A percentile compares a stretch with the other conserved stretches of the same genome.
These are phyloP conservation scores for Sturnira hondurensis DNA, from an alignment of 2,113 vertebrate species.

Conservation along the genomic window DNA sequence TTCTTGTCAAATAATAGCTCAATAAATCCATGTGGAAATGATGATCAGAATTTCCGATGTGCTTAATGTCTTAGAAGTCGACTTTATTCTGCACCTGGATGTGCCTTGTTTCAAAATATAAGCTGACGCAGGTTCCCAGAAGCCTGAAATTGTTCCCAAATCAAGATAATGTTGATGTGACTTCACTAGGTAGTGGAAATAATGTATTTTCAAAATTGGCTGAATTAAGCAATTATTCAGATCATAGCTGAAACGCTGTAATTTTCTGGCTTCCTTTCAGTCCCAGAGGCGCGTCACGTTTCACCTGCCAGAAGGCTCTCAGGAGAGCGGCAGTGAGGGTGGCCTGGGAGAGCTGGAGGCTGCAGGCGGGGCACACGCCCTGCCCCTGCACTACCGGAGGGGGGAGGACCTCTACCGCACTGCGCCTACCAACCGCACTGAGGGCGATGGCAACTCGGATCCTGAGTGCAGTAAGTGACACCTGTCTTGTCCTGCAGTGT, in stretches of 20 bases:
- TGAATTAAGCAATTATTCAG: slow-evolving; percentile 64
- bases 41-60: slow-evolving; percentile 62
- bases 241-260: slow-evolving; percentile 70
- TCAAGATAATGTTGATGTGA: slow-evolving; percentile 51
- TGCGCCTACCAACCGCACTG: slow-evolving; percentile 93
- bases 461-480: slow-evolving; percentile 95
- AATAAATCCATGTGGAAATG: slow-evolving; percentile 66
- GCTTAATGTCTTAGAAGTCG: slow-evolving; percentile 51
- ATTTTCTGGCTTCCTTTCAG: slow-evolving; percentile 81
- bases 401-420: slow-evolving; percentile 94
- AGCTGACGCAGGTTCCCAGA: slow-evolving; percentile 48
- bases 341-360: slow-evolving; percentile 90
- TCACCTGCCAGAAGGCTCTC: slow-evolving; percentile 95
- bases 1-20: slow-evolving; percentile 58
- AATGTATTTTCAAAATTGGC: slow-evolving; percentile 62
- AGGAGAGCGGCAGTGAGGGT: slow-evolving; percentile 94
- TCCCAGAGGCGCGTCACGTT: slow-evolving; percentile 96
- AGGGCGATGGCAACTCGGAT: slow-evolving; percentile 98
- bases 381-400: slow-evolving; percentile 91
- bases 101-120: slow-evolving; percentile 52
- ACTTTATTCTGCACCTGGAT: slow-evolving; percentile 66
- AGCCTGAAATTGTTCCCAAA: slow-evolving; percentile 66
- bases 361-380: slow-evolving; percentile 84
- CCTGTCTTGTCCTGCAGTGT: neutral
- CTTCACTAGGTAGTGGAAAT: slow-evolving; percentile 62